Conservation (phyloP, 2,888 invertebrate genomes). For the Cosmorhoe ocellata region DNA sequence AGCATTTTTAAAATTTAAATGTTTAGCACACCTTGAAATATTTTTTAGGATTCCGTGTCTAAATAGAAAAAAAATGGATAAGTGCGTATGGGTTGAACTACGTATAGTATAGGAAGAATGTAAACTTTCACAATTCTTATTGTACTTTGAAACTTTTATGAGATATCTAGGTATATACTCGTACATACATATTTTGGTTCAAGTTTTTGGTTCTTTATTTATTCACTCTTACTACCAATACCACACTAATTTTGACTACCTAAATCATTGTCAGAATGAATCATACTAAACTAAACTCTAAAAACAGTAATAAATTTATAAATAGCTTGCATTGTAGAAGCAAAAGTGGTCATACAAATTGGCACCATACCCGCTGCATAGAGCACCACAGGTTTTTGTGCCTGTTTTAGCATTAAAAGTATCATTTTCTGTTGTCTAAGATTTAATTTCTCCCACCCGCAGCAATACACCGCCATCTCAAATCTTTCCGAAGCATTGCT, state of each 20-base stretch:
- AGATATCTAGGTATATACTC: too few species aligned
- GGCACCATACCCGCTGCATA: conserved; percentile 45
- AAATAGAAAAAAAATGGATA: too few species aligned
- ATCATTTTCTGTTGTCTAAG: conserved; percentile 39
- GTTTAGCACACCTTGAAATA: not conserved
- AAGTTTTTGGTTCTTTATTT: too few species aligned
- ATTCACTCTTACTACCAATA: too few species aligned
- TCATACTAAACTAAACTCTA: conserved; percentile 29
- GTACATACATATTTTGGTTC: too few species aligned
- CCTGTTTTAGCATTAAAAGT: conserved; percentile 43
- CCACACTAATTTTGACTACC: too few species aligned
- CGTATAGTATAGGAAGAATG: too few species aligned
- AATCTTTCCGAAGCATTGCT: conserved; percentile 47
- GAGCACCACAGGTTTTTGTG: conserved; percentile 47
- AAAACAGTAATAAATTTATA: conserved; percentile 50
- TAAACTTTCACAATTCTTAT: too few species aligned
- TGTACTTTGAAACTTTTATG: too few species aligned
- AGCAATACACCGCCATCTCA: conserved; percentile 46
- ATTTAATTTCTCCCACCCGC: conserved; percentile 49
- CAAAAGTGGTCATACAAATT: conserved; percentile 46
- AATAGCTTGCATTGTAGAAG: conserved; percentile 43
- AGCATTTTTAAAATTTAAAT: not conserved
- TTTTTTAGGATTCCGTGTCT: too few species aligned
- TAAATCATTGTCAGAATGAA: too few species aligned
- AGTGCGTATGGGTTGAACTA: too few species aligned